These are phyloP conservation scores for Ibidorhyncha struthersii DNA, from an alignment of 2,113 vertebrate genomes.

Conservation along the genomic window DNA sequence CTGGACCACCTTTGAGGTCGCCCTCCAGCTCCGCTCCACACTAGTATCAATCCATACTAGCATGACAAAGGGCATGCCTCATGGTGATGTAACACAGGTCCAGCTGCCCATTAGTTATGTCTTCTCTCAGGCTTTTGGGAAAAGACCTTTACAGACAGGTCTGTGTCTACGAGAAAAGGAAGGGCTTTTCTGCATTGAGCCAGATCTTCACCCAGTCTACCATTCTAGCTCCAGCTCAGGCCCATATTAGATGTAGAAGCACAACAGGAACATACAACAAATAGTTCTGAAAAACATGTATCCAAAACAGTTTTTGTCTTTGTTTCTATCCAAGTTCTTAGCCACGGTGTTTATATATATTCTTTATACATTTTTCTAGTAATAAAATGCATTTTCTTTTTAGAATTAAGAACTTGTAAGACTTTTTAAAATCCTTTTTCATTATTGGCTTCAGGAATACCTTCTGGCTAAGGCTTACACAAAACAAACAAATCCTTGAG, in stretches of 20 bases:
- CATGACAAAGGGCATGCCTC: fast-evolving
- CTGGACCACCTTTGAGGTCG: not conserved
- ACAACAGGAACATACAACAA: not conserved
- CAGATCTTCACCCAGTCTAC: not conserved
- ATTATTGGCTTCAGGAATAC: not conserved
- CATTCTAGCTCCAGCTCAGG: not conserved
- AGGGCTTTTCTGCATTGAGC: not conserved
- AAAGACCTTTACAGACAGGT: not conserved
- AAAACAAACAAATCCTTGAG: not conserved
- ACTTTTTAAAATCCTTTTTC: not conserved
- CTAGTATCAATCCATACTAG: no score
- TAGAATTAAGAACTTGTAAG: not conserved
- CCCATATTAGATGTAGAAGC: not conserved
- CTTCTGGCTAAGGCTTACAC: not conserved
- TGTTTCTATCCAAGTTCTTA: not conserved
- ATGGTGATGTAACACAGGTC: not conserved
- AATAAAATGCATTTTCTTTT: not conserved
- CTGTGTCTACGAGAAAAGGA: not conserved
- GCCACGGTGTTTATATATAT: not conserved
- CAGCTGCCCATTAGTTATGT: not conserved
- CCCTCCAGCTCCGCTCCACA: fast-evolving
- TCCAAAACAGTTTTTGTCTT: not conserved
- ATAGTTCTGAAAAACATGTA: not conserved
- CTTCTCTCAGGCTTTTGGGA: not conserved
- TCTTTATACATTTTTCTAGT: not conserved